Evolutionary conservation across 2,113 vertebrate species (phyloP).

Genomic region (Sorex fumeus): DNA sequence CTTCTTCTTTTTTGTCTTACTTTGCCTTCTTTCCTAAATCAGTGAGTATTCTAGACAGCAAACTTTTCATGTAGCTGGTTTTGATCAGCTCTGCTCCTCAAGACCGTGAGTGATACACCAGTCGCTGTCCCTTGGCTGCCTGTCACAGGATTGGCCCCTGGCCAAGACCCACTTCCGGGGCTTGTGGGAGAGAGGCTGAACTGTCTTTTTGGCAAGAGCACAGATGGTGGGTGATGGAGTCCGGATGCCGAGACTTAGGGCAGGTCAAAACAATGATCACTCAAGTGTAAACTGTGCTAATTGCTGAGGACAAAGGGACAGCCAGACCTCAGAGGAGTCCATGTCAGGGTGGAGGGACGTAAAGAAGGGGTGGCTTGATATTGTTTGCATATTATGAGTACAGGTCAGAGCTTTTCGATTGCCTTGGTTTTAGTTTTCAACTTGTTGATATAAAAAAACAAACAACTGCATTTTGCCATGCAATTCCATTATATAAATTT

Average conservation of each 20-base stretch:
- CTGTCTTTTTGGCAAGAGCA: conserved; percentile 61
- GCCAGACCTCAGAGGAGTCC: background rate
- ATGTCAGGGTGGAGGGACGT: background rate
- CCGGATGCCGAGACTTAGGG: conserved; percentile 82
- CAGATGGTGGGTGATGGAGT: conserved; percentile 84
- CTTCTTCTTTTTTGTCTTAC: background rate
- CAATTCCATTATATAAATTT: background rate
- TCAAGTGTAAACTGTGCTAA: conserved; percentile 83
- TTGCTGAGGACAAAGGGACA: conserved; percentile 81
- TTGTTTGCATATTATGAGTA: background rate
- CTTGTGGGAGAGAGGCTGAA: conserved; percentile 68
- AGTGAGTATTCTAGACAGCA: background rate
- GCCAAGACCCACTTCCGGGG: conserved; percentile 80
- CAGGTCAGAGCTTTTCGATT: background rate
- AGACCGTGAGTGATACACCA: conserved; percentile 67
- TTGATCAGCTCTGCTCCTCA: conserved; percentile 34
- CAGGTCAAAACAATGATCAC: conserved; percentile 80
- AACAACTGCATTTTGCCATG: background rate
- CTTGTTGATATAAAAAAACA: background rate
- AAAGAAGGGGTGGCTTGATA: background rate
- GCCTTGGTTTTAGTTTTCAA: conserved; percentile 14
- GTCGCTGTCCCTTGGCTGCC: conserved; percentile 66
- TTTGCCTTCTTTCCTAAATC: conserved; percentile 5
- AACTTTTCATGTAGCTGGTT: background rate
- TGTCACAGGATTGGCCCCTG: conserved; percentile 65